Evolutionary conservation across 92 coral and sea anemone species (phyloP).

Genomic region (Porites lobata): DNA sequence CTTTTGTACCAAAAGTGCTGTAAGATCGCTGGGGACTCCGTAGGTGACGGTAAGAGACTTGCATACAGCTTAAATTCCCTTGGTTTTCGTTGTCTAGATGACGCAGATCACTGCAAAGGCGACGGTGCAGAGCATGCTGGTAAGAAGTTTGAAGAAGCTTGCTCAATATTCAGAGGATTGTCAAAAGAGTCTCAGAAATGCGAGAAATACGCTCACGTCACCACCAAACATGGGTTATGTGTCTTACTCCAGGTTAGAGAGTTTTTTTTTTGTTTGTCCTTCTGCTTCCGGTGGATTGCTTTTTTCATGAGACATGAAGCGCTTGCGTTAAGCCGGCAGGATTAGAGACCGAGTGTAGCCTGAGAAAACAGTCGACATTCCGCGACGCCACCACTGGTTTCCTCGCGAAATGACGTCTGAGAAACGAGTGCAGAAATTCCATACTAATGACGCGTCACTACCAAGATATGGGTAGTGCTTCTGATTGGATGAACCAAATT

Average conservation of each 20-base stretch:
- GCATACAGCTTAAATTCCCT: slow-evolving; percentile 12
- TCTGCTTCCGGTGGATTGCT: not conserved
- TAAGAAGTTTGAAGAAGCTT: slow-evolving; percentile 10
- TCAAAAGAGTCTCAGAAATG: slow-evolving; percentile 10
- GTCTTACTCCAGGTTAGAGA: not conserved
- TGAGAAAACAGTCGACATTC: no score
- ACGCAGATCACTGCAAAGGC: not conserved
- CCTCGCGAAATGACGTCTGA: no score
- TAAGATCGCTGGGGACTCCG: not conserved
- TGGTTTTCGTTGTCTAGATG: slow-evolving; percentile 9
- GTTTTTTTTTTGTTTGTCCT: no score
- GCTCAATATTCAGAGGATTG: not conserved
- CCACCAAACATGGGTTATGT: slow-evolving; percentile 8
- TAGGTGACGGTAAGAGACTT: slow-evolving; percentile 13
- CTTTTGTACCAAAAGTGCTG: slow-evolving; percentile 14
- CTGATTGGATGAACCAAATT: no score
- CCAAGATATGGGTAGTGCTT: no score
- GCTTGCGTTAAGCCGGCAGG: no score
- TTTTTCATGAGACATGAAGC: no score
- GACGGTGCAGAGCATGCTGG: not conserved
- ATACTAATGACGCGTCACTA: no score
- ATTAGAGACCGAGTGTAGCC: no score
- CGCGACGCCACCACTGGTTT: no score
- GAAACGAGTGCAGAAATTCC: no score
- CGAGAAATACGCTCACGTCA: slow-evolving; percentile 1